Evolutionary conservation across 1,140 invertebrate genomes (phyloP).

Genomic region (Macrotrachela quadricornifera): DNA sequence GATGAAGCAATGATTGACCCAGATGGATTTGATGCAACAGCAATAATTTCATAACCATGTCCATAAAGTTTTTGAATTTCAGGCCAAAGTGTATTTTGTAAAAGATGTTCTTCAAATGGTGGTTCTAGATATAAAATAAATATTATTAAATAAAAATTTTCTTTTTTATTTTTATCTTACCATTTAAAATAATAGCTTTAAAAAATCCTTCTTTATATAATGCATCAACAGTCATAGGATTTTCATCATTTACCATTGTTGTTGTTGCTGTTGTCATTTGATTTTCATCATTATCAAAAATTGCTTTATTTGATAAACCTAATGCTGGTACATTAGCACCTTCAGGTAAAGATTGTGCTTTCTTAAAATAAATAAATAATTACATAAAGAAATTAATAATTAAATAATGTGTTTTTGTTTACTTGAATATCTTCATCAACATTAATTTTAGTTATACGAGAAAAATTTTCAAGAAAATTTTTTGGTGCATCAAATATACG

Average conservation of each 20-base stretch:
- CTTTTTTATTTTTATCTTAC: slow-evolving; percentile 10
- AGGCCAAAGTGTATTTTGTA: slow-evolving; percentile 84
- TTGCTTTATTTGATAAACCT: slow-evolving; percentile 80
- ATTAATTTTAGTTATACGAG: slow-evolving; percentile 26
- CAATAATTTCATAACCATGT: slow-evolving; percentile 61
- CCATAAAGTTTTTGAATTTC: slow-evolving; percentile 80
- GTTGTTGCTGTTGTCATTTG: slow-evolving; percentile 6
- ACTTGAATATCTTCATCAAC: slow-evolving; percentile 14
- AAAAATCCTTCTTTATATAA: slow-evolving; percentile 46
- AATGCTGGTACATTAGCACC: slow-evolving; percentile 74
- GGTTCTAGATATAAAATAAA: slow-evolving; percentile 20
- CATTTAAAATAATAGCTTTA: slow-evolving; percentile 26
- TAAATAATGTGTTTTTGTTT: slow-evolving; percentile 4
- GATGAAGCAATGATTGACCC: slow-evolving; percentile 58
- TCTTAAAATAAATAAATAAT: slow-evolving; percentile 1
- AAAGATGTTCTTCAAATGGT: slow-evolving; percentile 50
- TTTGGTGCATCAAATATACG: slow-evolving; percentile 58
- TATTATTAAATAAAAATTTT: neutral
- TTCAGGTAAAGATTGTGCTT: slow-evolving; percentile 33
- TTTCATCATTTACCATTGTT: slow-evolving; percentile 12
- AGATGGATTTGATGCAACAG: slow-evolving; percentile 47
- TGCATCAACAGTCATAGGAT: slow-evolving; percentile 23
- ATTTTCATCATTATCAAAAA: slow-evolving; percentile 36
- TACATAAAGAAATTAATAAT: neutral
- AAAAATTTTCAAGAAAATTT: slow-evolving; percentile 58